These are phyloP conservation scores for Doryteuthis pealeii DNA, from an alignment of 1,140 invertebrate genomes.

Conservation along the genomic window DNA sequence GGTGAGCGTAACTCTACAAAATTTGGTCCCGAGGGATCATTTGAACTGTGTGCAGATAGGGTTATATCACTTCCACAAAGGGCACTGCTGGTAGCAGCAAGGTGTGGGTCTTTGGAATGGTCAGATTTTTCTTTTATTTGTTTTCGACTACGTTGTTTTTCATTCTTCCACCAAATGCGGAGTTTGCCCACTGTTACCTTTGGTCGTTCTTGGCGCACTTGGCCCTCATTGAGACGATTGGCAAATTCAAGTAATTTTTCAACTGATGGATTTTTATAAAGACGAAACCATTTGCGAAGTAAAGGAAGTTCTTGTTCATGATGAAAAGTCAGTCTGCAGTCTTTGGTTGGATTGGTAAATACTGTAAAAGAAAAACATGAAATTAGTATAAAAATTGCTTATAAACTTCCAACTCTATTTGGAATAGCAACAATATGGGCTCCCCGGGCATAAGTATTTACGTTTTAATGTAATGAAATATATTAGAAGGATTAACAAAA, in stretches of 20 bases:
- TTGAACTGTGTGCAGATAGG: not conserved
- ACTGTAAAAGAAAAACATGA: no score
- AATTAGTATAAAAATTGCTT: no score
- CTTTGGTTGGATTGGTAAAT: constrained; percentile 18
- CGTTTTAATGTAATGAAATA: no score
- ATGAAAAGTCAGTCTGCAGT: constrained; percentile 53
- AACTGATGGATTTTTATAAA: constrained; percentile 42
- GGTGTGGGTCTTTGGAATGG: not conserved
- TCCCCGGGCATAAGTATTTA: no score
- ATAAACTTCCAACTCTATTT: no score
- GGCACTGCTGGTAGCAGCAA: not conserved
- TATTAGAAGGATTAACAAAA: no score
- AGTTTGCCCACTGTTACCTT: constrained; percentile 47
- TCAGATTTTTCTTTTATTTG: not conserved
- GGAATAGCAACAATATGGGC: no score
- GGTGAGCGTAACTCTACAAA: no score
- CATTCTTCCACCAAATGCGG: constrained; percentile 60
- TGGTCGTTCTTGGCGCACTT: constrained; percentile 46
- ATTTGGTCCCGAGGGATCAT: no score
- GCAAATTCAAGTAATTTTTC: constrained; percentile 45
- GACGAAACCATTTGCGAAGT: constrained; percentile 49
- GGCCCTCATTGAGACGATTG: constrained; percentile 50
- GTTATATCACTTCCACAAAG: not conserved
- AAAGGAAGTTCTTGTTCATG: constrained; percentile 51
- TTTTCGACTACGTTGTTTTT: constrained; percentile 46